Percentiles rank a stretch among this genome's conserved stretches.
Conservation (phyloP, 2,113 vertebrate genomes). For the Sorex fumeus region DNA sequence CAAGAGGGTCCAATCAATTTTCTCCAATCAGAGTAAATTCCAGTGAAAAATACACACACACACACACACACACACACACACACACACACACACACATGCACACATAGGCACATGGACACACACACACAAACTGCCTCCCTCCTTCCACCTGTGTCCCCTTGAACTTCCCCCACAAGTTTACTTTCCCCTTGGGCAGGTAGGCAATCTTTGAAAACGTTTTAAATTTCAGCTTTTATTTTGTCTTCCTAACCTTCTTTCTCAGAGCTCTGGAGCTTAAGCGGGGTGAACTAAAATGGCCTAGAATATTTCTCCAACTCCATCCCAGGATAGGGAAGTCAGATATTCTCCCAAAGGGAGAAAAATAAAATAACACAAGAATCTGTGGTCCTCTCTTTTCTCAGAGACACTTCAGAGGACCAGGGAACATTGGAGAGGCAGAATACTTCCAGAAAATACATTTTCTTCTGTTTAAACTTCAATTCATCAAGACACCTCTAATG, state of each 20-base stretch:
- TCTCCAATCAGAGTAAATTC: background rate
- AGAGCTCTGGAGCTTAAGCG: background rate
- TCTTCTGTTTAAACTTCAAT: too few species aligned
- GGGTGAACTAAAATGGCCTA: conserved; percentile 40
- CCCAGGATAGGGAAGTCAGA: background rate
- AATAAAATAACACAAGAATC: background rate
- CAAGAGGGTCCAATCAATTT: background rate
- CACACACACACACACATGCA: too few species aligned
- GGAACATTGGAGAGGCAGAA: conserved; percentile 16
- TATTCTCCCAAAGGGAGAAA: too few species aligned
- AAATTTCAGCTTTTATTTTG: background rate
- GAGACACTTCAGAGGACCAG: conserved; percentile 28
- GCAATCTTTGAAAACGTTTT: background rate
- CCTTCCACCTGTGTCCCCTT: background rate
- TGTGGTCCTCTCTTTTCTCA: background rate
- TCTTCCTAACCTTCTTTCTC: background rate
- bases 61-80: background rate
- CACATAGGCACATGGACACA: too few species aligned
- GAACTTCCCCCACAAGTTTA: background rate
- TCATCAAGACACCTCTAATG: too few species aligned
- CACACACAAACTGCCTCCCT: too few species aligned
- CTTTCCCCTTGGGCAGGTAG: background rate
- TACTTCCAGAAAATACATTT: conserved; percentile 1
- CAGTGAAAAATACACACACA: background rate
- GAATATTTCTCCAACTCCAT: conserved; percentile 11